A percentile compares a stretch with the other conserved stretches of the same genome.
phyloP scores from a whole-genome alignment of 1,140 invertebrate genomes.

The Liolophura sinensis region DNA sequence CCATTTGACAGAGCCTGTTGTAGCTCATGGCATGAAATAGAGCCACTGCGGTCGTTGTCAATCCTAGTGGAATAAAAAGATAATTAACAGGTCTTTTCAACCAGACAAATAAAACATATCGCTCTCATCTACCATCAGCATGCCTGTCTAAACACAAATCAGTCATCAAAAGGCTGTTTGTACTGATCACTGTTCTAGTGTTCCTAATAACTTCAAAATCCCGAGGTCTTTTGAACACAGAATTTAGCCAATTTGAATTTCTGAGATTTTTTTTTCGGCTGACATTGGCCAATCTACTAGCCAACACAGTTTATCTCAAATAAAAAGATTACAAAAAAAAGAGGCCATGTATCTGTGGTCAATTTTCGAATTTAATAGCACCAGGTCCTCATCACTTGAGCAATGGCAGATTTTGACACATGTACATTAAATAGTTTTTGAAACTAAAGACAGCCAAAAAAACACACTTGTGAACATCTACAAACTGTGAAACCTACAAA shows the following conservation, averaged over 20 bases:
- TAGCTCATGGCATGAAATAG: constrained; percentile 21
- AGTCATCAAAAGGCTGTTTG: neutral
- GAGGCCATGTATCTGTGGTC: no score
- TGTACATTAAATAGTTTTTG: neutral
- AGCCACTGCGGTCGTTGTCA: constrained; percentile 71
- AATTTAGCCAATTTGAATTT: no score
- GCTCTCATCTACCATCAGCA: neutral
- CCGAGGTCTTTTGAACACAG: no score
- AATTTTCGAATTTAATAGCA: no score
- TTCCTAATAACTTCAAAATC: no score
- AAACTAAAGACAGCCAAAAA: neutral
- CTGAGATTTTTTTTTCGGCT: no score
- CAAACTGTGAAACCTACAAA: neutral
- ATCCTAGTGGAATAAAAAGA: constrained; percentile 62
- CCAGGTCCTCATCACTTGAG: no score
- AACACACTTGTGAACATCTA: neutral
- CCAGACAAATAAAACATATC: neutral
- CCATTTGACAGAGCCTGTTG: constrained; percentile 29
- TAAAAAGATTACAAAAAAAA: no score
- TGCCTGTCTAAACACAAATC: neutral
- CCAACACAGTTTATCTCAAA: no score
- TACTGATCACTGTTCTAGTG: no score
- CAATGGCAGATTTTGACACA: neutral
- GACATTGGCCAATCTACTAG: no score
- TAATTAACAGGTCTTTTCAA: neutral